Percentiles rank a stretch among this genome's conserved stretches.
Conservation (phyloP, 2,113 vertebrate genomes). For the Mobula birostris region DNA sequence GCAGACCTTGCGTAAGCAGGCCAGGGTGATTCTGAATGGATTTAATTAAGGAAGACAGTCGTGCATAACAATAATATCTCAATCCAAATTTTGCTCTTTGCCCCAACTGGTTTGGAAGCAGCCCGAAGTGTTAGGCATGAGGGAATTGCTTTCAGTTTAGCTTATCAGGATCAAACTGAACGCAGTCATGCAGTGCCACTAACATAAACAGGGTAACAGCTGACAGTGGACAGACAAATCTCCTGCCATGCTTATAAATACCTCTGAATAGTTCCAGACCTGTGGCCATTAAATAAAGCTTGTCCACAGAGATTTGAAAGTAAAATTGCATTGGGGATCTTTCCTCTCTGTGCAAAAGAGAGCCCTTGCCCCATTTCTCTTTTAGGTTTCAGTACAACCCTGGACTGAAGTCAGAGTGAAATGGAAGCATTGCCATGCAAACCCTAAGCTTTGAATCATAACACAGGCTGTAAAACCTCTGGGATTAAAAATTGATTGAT, state of each 20-base stretch:
- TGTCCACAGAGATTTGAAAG: background rate
- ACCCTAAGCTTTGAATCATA: background rate
- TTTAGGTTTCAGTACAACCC: background rate
- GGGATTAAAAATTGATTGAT: background rate
- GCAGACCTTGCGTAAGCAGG: background rate
- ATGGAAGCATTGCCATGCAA: background rate
- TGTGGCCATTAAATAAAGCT: background rate
- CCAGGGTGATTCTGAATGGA: background rate
- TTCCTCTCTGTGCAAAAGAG: background rate
- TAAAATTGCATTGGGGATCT: background rate
- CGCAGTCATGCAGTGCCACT: background rate
- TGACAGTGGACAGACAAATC: background rate
- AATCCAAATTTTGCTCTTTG: background rate
- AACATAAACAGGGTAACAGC: background rate
- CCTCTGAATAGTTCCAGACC: background rate
- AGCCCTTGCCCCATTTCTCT: background rate
- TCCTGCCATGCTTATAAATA: background rate
- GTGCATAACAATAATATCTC: background rate
- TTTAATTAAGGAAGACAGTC: background rate
- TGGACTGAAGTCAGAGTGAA: background rate
- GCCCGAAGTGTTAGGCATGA: background rate
- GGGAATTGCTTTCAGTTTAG: background rate
- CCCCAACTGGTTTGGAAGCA: background rate
- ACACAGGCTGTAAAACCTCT: background rate
- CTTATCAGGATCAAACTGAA: slow-evolving; percentile 4